Evolutionary conservation across 1,140 invertebrate species (phyloP).

Genomic region (Drosophila parvula): DNA sequence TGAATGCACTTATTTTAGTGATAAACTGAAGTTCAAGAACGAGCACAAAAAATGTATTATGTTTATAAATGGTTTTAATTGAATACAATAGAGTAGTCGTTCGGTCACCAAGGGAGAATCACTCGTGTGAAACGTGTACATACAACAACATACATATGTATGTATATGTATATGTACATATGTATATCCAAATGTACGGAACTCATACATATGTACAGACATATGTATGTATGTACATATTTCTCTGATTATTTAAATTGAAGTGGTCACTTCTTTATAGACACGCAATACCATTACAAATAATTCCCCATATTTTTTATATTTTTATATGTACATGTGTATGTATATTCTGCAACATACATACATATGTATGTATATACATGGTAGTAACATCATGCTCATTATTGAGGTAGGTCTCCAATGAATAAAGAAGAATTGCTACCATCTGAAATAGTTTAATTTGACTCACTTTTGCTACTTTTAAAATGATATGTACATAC

Average conservation of each 20-base stretch:
- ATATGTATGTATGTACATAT: too few relatives aligned
- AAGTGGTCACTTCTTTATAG: conserved; percentile 12
- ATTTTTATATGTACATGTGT: too few relatives aligned
- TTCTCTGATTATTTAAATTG: conserved; percentile 13
- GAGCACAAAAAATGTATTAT: conserved; percentile 73
- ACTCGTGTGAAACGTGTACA: conserved; percentile 39
- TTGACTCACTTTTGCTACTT: too few relatives aligned
- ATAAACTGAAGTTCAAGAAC: conserved; percentile 77
- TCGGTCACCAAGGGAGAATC: conserved; percentile 37
- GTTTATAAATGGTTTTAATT: conserved; percentile 79
- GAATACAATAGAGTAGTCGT: conserved; percentile 71
- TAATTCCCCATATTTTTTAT: background rate
- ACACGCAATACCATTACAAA: background rate
- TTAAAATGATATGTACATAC: too few relatives aligned
- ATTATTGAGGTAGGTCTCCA: too few relatives aligned
- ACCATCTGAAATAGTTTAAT: too few relatives aligned
- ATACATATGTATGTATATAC: too few relatives aligned
- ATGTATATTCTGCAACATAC: too few relatives aligned
- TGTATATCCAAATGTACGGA: conserved; percentile 4
- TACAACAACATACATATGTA: conserved; percentile 10
- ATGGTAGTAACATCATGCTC: too few relatives aligned
- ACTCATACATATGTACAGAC: background rate
- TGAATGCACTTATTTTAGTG: conserved; percentile 59
- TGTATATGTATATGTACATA: background rate
- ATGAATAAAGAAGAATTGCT: too few relatives aligned